These are phyloP conservation scores for Chelonus insularis DNA, from an alignment of 1,140 invertebrate species.

Conservation along the genomic window DNA sequence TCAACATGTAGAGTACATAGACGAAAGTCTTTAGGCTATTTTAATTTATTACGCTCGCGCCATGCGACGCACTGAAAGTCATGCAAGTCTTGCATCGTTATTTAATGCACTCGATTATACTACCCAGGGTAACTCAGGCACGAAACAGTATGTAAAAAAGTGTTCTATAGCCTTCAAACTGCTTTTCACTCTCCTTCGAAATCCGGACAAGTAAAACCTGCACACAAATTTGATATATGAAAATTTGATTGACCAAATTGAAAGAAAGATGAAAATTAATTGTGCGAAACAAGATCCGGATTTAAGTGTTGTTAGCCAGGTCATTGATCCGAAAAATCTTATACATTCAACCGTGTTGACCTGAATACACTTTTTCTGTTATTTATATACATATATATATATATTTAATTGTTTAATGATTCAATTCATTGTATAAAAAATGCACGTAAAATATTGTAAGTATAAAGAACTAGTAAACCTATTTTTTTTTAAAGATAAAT, in stretches of 20 bases:
- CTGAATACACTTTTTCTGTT: not conserved
- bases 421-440: too few relatives aligned
- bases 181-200: not conserved
- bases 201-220: not conserved
- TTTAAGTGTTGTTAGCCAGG: not conserved
- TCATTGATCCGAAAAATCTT: slow-evolving; percentile 14
- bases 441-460: too few relatives aligned
- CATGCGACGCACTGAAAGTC: slow-evolving; percentile 12
- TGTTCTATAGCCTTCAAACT: not conserved
- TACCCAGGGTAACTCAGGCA: slow-evolving; percentile 5
- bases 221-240: too few relatives aligned
- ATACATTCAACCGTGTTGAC: slow-evolving; percentile 1
- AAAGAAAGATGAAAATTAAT: not conserved
- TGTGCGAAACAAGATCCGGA: not conserved
- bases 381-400: too few relatives aligned
- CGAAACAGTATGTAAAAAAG: not conserved
- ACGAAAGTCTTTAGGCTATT: not conserved
- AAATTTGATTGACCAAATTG: too few relatives aligned
- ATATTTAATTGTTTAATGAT: too few relatives aligned
- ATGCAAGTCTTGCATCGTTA: not conserved
- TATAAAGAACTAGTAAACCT: too few relatives aligned
- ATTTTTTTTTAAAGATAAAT: too few relatives aligned
- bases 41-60: slow-evolving; percentile 9
- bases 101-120: slow-evolving; percentile 10
- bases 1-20: not conserved